Evolutionary conservation across 2,797 vertebrate genomes (phyloP).

Genomic region (Luscinia luscinia): DNA sequence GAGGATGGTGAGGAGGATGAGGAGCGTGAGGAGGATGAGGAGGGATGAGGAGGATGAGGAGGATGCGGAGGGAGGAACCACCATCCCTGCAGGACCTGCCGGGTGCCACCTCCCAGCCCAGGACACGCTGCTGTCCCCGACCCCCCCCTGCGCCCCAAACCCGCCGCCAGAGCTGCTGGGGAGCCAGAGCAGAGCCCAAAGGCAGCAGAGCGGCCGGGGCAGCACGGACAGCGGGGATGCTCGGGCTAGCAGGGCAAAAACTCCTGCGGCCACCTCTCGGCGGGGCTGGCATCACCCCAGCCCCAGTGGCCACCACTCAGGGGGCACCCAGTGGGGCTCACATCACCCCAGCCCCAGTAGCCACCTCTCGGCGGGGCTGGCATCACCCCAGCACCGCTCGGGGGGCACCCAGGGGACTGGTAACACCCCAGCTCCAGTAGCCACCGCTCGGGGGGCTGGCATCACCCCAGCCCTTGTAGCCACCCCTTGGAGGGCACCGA

Average conservation of each 20-base stretch:
- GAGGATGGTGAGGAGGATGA: not conserved
- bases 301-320: no score
- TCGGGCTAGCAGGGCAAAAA: not conserved
- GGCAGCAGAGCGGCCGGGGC: accelerated
- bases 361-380: no score
- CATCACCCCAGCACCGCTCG: no score
- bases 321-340: no score
- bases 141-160: not conserved
- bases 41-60: not conserved
- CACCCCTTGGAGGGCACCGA: no score
- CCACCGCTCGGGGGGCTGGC: no score
- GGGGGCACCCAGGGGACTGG: no score
- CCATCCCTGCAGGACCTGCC: not conserved
- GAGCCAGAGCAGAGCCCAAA: not conserved
- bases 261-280: no score
- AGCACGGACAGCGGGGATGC: accelerated
- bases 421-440: no score
- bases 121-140: not conserved
- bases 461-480: no score
- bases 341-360: no score
- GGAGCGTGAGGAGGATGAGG: not conserved
- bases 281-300: no score
- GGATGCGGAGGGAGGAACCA: not conserved
- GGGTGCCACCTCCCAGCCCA: not conserved
- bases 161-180: not conserved